phyloP scores from a whole-genome alignment of 2,888 invertebrate species.

The Drosophila ezoana region DNA sequence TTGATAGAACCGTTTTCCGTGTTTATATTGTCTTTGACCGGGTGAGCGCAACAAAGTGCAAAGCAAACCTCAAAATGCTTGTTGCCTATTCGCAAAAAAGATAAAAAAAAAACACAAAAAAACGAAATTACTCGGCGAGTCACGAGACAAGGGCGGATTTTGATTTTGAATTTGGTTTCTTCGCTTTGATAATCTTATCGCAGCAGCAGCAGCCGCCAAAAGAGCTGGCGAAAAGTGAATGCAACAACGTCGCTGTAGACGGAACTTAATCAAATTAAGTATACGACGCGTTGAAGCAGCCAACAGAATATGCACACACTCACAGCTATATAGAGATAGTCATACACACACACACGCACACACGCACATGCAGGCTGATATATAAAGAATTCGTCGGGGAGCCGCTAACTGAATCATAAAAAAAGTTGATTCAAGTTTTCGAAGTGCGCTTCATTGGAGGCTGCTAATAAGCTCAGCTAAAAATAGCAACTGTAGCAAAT shows the following conservation, averaged over 20 bases:
- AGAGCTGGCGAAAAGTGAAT: conserved; percentile 10
- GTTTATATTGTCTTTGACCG: too few relatives aligned
- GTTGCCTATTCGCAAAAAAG: conserved; percentile 16
- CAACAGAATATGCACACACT: conserved; percentile 29
- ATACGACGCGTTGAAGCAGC: conserved; percentile 53
- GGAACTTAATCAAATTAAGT: conserved; percentile 53
- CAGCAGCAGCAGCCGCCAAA: conserved; percentile 10
- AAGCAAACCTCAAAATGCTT: conserved; percentile 10
- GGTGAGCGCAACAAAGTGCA: conserved; percentile 12
- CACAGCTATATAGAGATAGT: not conserved
- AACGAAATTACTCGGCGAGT: conserved; percentile 25
- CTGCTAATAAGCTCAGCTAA: conserved; percentile 59
- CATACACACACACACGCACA: conserved; percentile 2
- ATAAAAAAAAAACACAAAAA: not conserved
- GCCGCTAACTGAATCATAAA: conserved; percentile 72
- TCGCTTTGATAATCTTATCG: conserved; percentile 55
- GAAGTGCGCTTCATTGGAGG: conserved; percentile 53
- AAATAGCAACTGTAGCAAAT: conserved; percentile 54
- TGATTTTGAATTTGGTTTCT: conserved; percentile 30
- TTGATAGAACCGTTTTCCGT: too few relatives aligned
- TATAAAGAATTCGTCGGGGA: conserved; percentile 25
- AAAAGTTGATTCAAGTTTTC: conserved; percentile 40
- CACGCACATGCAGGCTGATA: conserved; percentile 17
- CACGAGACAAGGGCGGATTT: conserved; percentile 46
- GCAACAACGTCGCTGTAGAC: conserved; percentile 22